A percentile compares a stretch with the other conserved stretches of the same genome.
Evolutionary conservation across 2,797 vertebrate species (phyloP).

Genomic region (Okamejei kenojei): DNA sequence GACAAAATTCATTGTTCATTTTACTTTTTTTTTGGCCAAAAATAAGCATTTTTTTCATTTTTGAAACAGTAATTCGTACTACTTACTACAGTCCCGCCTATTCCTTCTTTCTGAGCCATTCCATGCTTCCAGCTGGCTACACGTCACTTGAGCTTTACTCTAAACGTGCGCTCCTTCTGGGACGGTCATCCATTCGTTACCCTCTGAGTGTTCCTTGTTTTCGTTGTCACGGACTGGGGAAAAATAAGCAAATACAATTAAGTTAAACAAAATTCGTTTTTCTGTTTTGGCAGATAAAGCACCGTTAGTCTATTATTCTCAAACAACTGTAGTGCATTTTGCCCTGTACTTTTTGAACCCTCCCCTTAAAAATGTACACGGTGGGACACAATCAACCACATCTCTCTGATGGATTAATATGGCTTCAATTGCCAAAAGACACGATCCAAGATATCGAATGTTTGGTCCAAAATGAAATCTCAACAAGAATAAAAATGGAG

Average conservation of each 20-base stretch:
- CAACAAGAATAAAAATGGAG: no score
- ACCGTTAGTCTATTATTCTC: background rate
- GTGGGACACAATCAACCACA: background rate
- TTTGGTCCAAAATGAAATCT: background rate
- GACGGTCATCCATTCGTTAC: constrained; percentile 80
- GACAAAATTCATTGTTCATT: no score
- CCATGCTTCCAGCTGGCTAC: constrained; percentile 87
- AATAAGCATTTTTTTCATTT: background rate
- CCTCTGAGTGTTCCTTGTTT: constrained; percentile 74
- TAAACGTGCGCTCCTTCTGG: constrained; percentile 82
- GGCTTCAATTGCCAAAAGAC: background rate
- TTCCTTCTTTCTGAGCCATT: constrained; percentile 79
- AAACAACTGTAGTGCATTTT: background rate
- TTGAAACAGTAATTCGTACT: background rate
- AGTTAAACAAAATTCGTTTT: background rate
- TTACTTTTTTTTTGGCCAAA: background rate
- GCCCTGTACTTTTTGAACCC: no score
- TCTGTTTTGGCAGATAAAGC: background rate
- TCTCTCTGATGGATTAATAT: background rate
- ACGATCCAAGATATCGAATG: background rate
- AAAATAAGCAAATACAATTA: background rate
- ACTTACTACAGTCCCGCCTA: constrained; percentile 74
- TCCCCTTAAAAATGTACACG: no score
- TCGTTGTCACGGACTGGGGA: constrained; percentile 73
- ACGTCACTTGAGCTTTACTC: constrained; percentile 79